phyloP scores from a whole-genome alignment of 2,113 vertebrate species.

The Chaetodon trifascialis region DNA sequence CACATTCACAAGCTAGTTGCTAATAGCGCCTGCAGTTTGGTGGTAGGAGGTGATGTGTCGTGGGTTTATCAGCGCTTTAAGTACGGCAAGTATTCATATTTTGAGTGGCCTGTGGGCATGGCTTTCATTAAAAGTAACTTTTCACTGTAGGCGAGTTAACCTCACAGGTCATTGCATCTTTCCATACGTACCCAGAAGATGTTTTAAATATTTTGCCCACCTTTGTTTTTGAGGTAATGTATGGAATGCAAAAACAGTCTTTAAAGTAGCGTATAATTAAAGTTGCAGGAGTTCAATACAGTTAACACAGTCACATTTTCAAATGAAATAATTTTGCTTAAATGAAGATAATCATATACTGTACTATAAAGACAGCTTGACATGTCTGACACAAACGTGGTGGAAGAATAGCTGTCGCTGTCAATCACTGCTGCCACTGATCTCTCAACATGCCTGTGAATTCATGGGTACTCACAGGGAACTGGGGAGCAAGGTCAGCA shows the following conservation, averaged over 20 bases:
- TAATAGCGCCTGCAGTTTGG: background rate
- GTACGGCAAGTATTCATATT: too few species aligned
- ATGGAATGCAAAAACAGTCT: background rate
- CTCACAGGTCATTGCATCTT: background rate
- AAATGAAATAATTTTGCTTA: background rate
- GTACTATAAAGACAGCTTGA: conserved; percentile 39
- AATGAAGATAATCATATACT: conserved; percentile 50
- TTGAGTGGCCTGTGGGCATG: background rate
- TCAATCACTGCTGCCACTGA: conserved; percentile 68
- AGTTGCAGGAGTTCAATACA: background rate
- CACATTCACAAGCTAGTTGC: background rate
- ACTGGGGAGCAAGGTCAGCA: conserved; percentile 54
- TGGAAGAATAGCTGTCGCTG: conserved; percentile 46
- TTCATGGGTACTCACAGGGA: conserved; percentile 52
- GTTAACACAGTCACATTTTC: background rate
- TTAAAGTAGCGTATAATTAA: conserved; percentile 4
- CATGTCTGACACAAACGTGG: conserved; percentile 45
- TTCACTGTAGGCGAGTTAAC: background rate
- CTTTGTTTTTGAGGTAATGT: background rate
- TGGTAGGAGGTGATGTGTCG: too few species aligned
- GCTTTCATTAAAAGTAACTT: background rate
- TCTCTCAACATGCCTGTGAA: conserved; percentile 57
- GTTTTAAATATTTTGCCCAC: background rate
- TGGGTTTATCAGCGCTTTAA: background rate
- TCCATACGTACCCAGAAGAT: background rate